phyloP scores from a whole-genome alignment of 2,113 vertebrate species.

The Grallaria varia region DNA sequence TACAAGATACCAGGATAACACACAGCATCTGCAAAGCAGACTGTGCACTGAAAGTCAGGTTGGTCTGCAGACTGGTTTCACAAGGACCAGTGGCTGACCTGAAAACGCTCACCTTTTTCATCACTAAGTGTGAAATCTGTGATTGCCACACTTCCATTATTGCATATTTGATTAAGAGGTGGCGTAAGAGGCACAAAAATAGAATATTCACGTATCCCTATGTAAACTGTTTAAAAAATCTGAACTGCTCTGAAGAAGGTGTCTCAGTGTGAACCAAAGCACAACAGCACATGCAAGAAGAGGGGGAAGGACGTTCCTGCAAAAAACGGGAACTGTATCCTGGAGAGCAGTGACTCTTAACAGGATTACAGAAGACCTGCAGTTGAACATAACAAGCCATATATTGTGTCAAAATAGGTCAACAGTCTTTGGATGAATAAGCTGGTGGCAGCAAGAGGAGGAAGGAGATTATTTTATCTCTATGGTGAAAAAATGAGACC shows the following conservation, averaged over 20 bases:
- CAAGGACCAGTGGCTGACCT: background rate
- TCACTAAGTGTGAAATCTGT: background rate
- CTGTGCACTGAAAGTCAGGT: background rate
- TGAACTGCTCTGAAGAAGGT: background rate
- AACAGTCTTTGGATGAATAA: background rate
- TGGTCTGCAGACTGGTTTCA: background rate
- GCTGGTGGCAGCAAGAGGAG: background rate
- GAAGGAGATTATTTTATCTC: background rate
- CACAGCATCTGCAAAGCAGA: background rate
- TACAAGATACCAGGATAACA: background rate
- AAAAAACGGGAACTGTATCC: background rate
- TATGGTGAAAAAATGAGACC: background rate
- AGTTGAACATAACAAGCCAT: background rate
- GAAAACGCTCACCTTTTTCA: background rate
- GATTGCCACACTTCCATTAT: background rate
- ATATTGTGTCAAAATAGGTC: background rate
- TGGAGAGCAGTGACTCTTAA: background rate
- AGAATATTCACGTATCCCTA: background rate
- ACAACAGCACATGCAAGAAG: background rate
- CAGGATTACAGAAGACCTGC: background rate
- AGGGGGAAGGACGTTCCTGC: background rate
- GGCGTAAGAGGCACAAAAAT: background rate
- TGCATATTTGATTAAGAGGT: background rate
- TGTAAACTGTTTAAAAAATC: background rate
- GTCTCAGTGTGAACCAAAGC: background rate